Evolutionary conservation across 2,113 vertebrate genomes (phyloP).

Genomic region (Caranx ignobilis): DNA sequence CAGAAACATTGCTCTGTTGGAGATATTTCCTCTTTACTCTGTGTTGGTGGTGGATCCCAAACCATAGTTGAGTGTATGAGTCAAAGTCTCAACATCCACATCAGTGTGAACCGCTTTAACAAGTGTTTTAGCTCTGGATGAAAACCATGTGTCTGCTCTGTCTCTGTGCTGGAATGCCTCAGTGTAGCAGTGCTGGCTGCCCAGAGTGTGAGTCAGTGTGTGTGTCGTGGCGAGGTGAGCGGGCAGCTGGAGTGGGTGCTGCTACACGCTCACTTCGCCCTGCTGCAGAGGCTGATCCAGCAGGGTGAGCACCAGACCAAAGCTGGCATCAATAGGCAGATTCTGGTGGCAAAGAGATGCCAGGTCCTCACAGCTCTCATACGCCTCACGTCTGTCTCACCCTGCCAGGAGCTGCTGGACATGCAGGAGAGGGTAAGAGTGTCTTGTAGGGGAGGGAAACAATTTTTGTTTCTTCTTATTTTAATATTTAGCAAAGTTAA

Average conservation of each 20-base stretch:
- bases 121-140: not conserved
- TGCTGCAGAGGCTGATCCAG: conserved; percentile 78
- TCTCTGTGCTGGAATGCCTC: conserved; percentile 41
- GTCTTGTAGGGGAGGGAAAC: too few relatives aligned
- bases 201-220: conserved; percentile 78
- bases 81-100: conserved; percentile 17
- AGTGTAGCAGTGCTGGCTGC: conserved; percentile 75
- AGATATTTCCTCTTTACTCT: not conserved
- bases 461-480: not conserved
- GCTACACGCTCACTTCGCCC: conserved; percentile 78
- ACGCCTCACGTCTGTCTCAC: conserved; percentile 67
- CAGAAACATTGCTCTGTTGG: not conserved
- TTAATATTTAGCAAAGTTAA: not conserved
- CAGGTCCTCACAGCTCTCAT: conserved; percentile 60
- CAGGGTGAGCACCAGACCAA: conserved; percentile 36
- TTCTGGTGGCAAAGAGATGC: conserved; percentile 72
- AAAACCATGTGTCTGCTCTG: conserved; percentile 9
- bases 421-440: conserved; percentile 67
- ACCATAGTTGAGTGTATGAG: not conserved
- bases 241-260: conserved; percentile 83
- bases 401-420: conserved; percentile 68
- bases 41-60: not conserved
- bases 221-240: conserved; percentile 66
- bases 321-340: conserved; percentile 21
- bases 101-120: conserved; percentile 17